These are phyloP conservation scores for Oryzias javanicus DNA, from an alignment of 2,113 vertebrate genomes.

Conservation along the genomic window DNA sequence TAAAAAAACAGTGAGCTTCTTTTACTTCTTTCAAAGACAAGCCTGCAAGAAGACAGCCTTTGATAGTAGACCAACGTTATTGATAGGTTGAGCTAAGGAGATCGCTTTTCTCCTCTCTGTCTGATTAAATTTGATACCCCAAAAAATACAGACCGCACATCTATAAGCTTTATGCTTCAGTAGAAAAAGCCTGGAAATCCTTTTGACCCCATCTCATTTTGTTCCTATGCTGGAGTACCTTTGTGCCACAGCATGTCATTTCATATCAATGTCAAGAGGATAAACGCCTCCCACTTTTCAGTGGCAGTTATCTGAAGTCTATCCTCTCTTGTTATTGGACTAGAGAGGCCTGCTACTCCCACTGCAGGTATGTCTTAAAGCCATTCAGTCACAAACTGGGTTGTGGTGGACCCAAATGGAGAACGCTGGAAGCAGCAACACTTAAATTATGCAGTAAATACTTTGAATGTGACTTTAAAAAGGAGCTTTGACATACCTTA, in stretches of 20 bases:
- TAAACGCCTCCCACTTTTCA: neutral
- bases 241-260: conserved; percentile 1
- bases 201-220: neutral
- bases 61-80: conserved; percentile 10
- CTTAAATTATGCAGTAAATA: too few species aligned
- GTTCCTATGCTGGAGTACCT: neutral
- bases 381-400: too few species aligned
- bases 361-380: too few species aligned
- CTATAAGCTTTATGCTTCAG: conserved; percentile 15
- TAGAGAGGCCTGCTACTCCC: too few species aligned
- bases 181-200: conserved; percentile 19
- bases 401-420: too few species aligned
- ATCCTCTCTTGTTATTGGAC: too few species aligned
- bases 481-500: too few species aligned
- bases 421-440: too few species aligned
- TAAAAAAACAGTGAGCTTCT: neutral
- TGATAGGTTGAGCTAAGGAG: conserved; percentile 6
- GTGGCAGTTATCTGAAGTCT: too few species aligned
- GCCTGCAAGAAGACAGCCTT: conserved; percentile 12
- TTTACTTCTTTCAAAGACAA: conserved; percentile 14
- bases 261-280: conserved; percentile 16
- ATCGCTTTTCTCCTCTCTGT: conserved; percentile 10
- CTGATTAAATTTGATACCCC: conserved; percentile 13
- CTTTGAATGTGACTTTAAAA: too few species aligned
- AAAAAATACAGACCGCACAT: conserved; percentile 1